These are phyloP conservation scores for Cheirogaleus medius DNA, from an alignment of 2,113 vertebrate species.

Conservation along the genomic window DNA sequence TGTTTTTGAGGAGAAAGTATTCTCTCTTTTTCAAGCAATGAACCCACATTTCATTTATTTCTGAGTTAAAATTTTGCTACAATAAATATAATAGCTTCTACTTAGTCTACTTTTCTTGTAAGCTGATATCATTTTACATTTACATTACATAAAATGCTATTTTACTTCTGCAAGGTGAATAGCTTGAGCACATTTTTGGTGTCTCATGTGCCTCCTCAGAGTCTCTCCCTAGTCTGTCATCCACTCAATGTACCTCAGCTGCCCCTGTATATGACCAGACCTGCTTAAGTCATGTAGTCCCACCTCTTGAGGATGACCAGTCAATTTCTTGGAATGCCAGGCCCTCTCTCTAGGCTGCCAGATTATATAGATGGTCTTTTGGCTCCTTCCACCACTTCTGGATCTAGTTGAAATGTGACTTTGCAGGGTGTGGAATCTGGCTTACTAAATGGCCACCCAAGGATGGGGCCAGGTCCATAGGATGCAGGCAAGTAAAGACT, in stretches of 20 bases:
- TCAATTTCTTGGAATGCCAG: not conserved
- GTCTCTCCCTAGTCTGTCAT: not conserved
- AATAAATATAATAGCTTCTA: not conserved
- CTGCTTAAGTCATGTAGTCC: not conserved
- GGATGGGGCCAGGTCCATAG: accelerated
- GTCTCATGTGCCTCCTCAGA: not conserved
- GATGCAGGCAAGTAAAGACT: not conserved
- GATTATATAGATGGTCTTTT: not conserved
- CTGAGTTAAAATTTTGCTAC: slow-evolving; percentile 13
- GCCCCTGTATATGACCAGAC: not conserved
- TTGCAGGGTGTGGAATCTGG: not conserved
- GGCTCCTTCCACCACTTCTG: not conserved
- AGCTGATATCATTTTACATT: not conserved
- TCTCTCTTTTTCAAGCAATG: slow-evolving; percentile 34
- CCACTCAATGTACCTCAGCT: not conserved
- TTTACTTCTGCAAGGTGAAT: not conserved
- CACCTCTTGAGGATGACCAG: not conserved
- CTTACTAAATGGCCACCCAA: not conserved
- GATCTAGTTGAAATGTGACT: not conserved
- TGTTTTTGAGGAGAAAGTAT: not conserved
- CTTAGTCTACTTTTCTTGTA: not conserved
- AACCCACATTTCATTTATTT: not conserved
- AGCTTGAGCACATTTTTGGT: not conserved
- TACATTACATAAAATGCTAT: not conserved
- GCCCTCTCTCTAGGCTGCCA: not conserved